Base-by-base conservation (phyloP, 2,113 vertebrate species). In the Otus sunia region DNA sequence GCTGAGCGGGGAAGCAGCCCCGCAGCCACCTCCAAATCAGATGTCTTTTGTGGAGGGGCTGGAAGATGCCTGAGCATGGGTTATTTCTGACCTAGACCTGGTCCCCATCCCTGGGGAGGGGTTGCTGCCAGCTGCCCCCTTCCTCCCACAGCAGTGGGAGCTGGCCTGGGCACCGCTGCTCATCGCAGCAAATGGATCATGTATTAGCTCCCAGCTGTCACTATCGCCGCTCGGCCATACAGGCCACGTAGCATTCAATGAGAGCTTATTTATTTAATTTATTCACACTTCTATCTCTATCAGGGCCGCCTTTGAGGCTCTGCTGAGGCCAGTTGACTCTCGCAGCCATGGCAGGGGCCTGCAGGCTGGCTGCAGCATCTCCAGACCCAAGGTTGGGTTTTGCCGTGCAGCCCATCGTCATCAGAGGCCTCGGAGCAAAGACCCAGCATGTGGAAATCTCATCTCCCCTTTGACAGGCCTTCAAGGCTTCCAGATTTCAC, bases 351-450 rank as follows among this genome's bases (percentile, higher is more conserved):
- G 45, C 8, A 27, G 36, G 32, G 27, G 17, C 10, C 27, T 3
- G 43, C 32, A 20, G 69, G 47, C n/a, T 16, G 68, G 21, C 52
- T 5, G 16, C 52, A n/a, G 62, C 27, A 1, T 22, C 58, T 72
- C n/a, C 52, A 18, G 34, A 27, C 37, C 19, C 56, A 16, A 1
- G 8, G 45, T 11, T 13, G 19, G 43, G 37, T 43, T 66, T 23
- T 25, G 66, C 43, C 11, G 0, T 6, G 11, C 41, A 13, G 21
- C 50, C 11, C 2, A 0, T 4, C 4, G 12, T 39, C 7, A 4
- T 19, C 66, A 18, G 41, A 50, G 30, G 4, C 16, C 47, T 18
- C 43, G 3, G 3, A 30, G 58, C 52, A 55, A 23, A 47, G 14
- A 36, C 1, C 25, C 1, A 2, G 50, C 23, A 7, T 2, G 10